A percentile compares a stretch with the other conserved stretches of the same genome.
Evolutionary conservation across 2,113 vertebrate genomes (phyloP).

Genomic region (Laterallus jamaicensis): DNA sequence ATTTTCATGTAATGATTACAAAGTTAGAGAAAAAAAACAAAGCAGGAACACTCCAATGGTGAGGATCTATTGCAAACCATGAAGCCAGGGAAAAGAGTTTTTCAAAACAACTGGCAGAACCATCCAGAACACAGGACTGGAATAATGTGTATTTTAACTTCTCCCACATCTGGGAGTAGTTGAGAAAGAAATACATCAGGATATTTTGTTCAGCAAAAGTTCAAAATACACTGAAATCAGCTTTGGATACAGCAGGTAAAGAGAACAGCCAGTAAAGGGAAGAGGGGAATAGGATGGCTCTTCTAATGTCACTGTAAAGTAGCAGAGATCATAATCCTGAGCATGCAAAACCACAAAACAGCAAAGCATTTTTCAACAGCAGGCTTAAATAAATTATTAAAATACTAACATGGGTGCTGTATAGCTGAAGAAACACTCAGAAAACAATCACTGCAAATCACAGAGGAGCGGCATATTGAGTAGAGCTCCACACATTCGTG

Average conservation of each 20-base stretch:
- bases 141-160: constrained; percentile 17
- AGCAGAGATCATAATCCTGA: background rate
- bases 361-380: constrained; percentile 31
- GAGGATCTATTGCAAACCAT: background rate
- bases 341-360: constrained; percentile 25
- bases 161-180: constrained; percentile 3
- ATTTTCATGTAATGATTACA: background rate
- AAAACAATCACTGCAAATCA: background rate
- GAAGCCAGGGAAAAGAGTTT: constrained; percentile 1
- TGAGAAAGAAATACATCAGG: background rate
- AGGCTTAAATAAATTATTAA: constrained; percentile 24
- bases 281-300: background rate
- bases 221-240: background rate
- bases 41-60: background rate
- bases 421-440: background rate
- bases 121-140: background rate
- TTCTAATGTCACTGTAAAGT: background rate
- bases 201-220: constrained; percentile 31
- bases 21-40: background rate
- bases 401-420: background rate
- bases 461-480: background rate
- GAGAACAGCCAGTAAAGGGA: background rate
- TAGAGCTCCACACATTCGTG: background rate
- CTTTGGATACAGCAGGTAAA: background rate
- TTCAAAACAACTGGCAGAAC: constrained; percentile 13